phyloP scores from a whole-genome alignment of 92 coral and sea anemone species.

The Epizoanthus illoricatus region DNA sequence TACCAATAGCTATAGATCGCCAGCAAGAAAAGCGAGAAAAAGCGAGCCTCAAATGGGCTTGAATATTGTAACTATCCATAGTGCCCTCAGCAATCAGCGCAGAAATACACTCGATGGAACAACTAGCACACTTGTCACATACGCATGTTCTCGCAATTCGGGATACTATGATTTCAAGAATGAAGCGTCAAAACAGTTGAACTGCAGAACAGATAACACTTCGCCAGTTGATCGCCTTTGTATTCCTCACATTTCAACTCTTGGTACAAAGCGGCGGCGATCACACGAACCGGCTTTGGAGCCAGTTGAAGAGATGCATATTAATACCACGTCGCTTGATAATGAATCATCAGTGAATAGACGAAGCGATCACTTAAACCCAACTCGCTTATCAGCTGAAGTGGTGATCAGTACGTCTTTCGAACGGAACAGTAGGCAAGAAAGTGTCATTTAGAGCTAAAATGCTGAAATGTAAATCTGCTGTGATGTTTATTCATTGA shows the following conservation, averaged over 20 bases:
- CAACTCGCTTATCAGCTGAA: background rate
- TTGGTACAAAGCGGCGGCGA: background rate
- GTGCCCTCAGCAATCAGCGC: background rate
- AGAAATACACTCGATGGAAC: background rate
- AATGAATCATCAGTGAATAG: background rate
- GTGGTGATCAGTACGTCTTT: background rate
- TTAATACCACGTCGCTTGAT: background rate
- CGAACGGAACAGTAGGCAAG: background rate
- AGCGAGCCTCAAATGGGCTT: slow-evolving; percentile 36
- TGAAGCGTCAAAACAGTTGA: background rate
- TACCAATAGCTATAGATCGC: background rate
- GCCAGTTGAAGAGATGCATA: background rate
- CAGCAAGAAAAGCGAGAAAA: slow-evolving; percentile 8
- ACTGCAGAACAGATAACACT: background rate
- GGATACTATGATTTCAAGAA: background rate
- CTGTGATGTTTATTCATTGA: too few relatives aligned
- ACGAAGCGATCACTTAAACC: background rate
- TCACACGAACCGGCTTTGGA: slow-evolving; percentile 1
- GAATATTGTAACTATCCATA: background rate
- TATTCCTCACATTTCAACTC: background rate
- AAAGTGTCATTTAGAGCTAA: too few relatives aligned
- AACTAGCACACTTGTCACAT: slow-evolving; percentile 29
- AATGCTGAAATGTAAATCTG: too few relatives aligned
- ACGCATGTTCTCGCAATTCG: slow-evolving; percentile 33
- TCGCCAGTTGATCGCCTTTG: background rate